Evolutionary conservation across 1,140 invertebrate species (phyloP).

Genomic region (Danaus plexippus): DNA sequence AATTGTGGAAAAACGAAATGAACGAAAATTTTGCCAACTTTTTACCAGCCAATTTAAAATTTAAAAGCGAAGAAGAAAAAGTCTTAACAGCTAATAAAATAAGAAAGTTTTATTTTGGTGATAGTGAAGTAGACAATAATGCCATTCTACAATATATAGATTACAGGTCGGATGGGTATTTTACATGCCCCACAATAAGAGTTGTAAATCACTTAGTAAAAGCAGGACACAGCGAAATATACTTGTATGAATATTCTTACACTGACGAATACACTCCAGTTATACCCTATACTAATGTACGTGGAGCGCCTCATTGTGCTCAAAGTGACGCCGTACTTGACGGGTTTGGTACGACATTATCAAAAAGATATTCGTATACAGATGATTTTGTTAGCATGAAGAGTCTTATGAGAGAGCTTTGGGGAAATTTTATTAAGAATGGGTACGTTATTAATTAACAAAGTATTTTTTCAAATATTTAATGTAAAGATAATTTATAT

Average conservation of each 20-base stretch:
- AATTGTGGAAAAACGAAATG: constrained; percentile 36
- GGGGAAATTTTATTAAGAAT: too few relatives aligned
- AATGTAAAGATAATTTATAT: too few relatives aligned
- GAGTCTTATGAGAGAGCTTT: neutral
- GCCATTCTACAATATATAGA: constrained; percentile 32
- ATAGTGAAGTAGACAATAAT: constrained; percentile 21
- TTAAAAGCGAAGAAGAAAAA: constrained; percentile 24
- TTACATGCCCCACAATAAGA: constrained; percentile 31
- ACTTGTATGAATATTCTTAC: constrained; percentile 27
- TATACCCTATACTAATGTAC: constrained; percentile 14
- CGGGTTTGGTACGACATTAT: neutral
- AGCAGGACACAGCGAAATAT: constrained; percentile 21
- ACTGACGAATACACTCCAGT: constrained; percentile 8
- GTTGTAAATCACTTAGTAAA: constrained; percentile 24
- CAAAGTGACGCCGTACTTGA: constrained; percentile 19
- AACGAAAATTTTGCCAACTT: constrained; percentile 10
- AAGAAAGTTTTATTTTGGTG: constrained; percentile 28
- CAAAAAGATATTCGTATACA: neutral
- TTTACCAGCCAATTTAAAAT: constrained; percentile 8
- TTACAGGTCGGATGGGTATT: constrained; percentile 36
- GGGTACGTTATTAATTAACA: neutral
- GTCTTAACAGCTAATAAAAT: constrained; percentile 11
- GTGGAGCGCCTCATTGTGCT: constrained; percentile 23
- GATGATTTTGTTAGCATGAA: neutral
- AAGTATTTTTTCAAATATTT: too few relatives aligned